These are phyloP conservation scores for Cylindroiulus punctatus DNA, from an alignment of 2,888 invertebrate genomes.

Conservation along the genomic window DNA sequence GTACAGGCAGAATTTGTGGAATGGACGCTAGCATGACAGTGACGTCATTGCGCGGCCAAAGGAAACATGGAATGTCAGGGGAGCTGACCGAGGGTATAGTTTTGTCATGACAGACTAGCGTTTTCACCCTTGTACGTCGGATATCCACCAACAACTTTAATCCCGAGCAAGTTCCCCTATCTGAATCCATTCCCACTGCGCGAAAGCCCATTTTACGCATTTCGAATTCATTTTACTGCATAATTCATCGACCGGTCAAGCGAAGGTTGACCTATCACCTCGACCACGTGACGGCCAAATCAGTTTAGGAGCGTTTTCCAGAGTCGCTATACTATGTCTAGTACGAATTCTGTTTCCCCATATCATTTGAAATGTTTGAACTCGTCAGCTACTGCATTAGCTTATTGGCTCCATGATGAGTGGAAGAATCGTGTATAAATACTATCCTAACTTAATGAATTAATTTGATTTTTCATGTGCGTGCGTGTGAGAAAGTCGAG, in stretches of 20 bases:
- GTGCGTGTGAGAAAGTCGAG: constrained; percentile 7
- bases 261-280: not conserved
- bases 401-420: not conserved
- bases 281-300: not conserved
- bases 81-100: not conserved
- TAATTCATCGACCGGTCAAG: not conserved
- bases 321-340: constrained; percentile 10
- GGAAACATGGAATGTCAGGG: too few species aligned
- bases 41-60: not conserved
- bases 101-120: constrained; percentile 18
- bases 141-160: not conserved
- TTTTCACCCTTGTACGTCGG: constrained; percentile 1
- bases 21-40: not conserved
- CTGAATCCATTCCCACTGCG: not conserved
- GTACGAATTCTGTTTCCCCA: not conserved
- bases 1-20: not conserved
- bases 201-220: not conserved
- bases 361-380: not conserved
- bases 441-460: constrained; percentile 11
- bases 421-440: not conserved
- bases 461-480: constrained; percentile 18
- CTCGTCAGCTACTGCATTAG: constrained; percentile 10
- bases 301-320: constrained; percentile 1
- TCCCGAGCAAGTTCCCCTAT: not conserved
- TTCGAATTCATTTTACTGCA: constrained; percentile 9